phyloP scores from a whole-genome alignment of 2,113 vertebrate species.

The Gobius niger region DNA sequence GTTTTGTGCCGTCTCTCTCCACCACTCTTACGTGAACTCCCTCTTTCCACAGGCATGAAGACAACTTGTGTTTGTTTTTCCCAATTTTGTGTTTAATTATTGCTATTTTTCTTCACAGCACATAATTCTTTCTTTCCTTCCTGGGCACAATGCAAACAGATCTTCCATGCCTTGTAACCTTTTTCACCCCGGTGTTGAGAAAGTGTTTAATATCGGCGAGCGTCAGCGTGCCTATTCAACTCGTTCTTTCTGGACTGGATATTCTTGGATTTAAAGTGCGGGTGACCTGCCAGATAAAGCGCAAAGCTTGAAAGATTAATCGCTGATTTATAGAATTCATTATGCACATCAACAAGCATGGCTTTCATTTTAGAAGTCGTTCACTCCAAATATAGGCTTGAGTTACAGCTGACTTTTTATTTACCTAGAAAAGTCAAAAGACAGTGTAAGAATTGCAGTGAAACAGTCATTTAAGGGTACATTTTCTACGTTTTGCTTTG shows the following conservation, averaged over 20 bases:
- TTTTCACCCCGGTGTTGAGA: slow-evolving; percentile 45
- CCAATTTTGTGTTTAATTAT: slow-evolving; percentile 69
- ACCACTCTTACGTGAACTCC: slow-evolving; percentile 28
- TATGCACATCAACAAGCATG: slow-evolving; percentile 46
- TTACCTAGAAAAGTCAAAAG: slow-evolving; percentile 23
- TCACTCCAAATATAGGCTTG: slow-evolving; percentile 35
- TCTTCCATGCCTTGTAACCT: slow-evolving; percentile 58
- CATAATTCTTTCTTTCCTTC: slow-evolving; percentile 64
- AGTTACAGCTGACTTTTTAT: slow-evolving; percentile 36
- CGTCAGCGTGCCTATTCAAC: slow-evolving; percentile 57
- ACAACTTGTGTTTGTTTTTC: slow-evolving; percentile 58
- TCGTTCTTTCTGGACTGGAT: slow-evolving; percentile 50
- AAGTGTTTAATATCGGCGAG: slow-evolving; percentile 65
- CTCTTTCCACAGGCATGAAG: slow-evolving; percentile 46
- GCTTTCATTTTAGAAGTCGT: slow-evolving; percentile 51
- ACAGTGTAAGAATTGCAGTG: background rate
- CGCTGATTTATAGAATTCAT: slow-evolving; percentile 66
- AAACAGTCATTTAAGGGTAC: background rate
- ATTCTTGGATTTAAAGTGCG: slow-evolving; percentile 66
- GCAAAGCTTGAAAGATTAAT: slow-evolving; percentile 60
- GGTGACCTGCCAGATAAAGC: slow-evolving; percentile 52
- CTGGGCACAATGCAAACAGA: slow-evolving; percentile 66
- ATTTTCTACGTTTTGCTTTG: slow-evolving; percentile 9
- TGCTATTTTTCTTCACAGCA: slow-evolving; percentile 71
- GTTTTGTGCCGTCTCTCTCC: slow-evolving; percentile 65